Percentiles rank a stretch among this genome's conserved stretches.
Conservation (phyloP, 2,888 invertebrate genomes). For the Villa cingulata region DNA sequence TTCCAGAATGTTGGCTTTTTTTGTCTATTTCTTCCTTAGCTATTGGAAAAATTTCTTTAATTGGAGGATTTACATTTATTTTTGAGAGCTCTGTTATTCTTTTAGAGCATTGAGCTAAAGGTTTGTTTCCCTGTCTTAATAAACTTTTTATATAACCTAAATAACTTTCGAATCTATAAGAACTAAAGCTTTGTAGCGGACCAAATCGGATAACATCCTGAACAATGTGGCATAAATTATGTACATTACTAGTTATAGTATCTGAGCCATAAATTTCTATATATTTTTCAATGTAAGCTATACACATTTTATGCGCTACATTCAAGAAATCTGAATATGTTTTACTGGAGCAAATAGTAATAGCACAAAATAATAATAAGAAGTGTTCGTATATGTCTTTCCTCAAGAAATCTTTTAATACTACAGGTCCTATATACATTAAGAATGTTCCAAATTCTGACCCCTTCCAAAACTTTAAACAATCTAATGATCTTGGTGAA, state of each 20-base stretch:
- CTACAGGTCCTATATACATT: background rate
- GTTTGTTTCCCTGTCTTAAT: slow-evolving; percentile 13
- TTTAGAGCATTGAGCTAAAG: slow-evolving; percentile 17
- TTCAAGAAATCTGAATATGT: slow-evolving; percentile 11
- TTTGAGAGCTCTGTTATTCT: slow-evolving; percentile 12
- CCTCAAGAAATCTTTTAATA: slow-evolving; percentile 5
- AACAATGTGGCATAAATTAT: slow-evolving; percentile 23
- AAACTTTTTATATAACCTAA: too few relatives aligned
- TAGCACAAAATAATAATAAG: too few relatives aligned
- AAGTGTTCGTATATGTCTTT: too few relatives aligned
- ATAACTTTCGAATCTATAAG: too few relatives aligned
- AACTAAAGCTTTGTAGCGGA: too few relatives aligned
- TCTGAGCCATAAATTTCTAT: slow-evolving; percentile 23
- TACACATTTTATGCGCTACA: too few relatives aligned
- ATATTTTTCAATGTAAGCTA: slow-evolving; percentile 15
- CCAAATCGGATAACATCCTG: too few relatives aligned
- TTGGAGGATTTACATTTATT: too few relatives aligned
- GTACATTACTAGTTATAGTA: slow-evolving; percentile 26
- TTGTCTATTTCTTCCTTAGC: too few relatives aligned
- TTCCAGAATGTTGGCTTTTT: too few relatives aligned
- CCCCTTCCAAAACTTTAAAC: background rate
- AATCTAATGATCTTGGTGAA: background rate
- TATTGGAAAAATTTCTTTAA: too few relatives aligned
- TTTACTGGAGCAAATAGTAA: too few relatives aligned
- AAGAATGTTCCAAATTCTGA: background rate